Evolutionary conservation across 2,797 vertebrate species (phyloP).

Genomic region (Chelmon rostratus): DNA sequence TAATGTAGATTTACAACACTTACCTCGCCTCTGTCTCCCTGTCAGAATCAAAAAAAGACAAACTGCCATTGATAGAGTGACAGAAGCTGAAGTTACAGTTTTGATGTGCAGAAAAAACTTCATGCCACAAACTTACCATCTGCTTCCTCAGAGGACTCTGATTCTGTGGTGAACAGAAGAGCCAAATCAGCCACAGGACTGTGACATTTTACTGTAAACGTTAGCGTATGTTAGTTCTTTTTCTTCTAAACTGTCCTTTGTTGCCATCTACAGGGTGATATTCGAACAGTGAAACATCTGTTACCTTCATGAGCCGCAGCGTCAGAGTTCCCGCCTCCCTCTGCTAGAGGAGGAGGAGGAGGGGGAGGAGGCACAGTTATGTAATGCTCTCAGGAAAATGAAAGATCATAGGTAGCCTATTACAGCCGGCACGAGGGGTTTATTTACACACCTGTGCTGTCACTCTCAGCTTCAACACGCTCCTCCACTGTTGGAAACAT

Average conservation of each 20-base stretch:
- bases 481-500: constrained; percentile 63
- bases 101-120: background rate
- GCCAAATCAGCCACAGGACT: constrained; percentile 1
- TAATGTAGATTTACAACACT: constrained; percentile 15
- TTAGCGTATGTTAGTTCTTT: background rate
- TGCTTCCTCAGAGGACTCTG: constrained; percentile 70
- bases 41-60: constrained; percentile 26
- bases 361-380: constrained; percentile 62
- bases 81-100: constrained; percentile 2
- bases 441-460: constrained; percentile 61
- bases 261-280: constrained; percentile 58
- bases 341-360: constrained; percentile 66
- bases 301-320: constrained; percentile 61
- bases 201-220: constrained; percentile 17
- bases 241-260: constrained; percentile 19
- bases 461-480: background rate
- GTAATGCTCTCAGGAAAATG: constrained; percentile 8
- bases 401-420: constrained; percentile 17
- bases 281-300: constrained; percentile 32
- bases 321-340: constrained; percentile 52
- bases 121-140: constrained; percentile 59
- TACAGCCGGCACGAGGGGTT: background rate
- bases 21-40: constrained; percentile 70
- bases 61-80: background rate
- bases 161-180: constrained; percentile 47